Percentiles rank a stretch among this genome's conserved stretches.
Conservation (phyloP, 2,888 invertebrate genomes). For the Ptychoptera albimana region DNA sequence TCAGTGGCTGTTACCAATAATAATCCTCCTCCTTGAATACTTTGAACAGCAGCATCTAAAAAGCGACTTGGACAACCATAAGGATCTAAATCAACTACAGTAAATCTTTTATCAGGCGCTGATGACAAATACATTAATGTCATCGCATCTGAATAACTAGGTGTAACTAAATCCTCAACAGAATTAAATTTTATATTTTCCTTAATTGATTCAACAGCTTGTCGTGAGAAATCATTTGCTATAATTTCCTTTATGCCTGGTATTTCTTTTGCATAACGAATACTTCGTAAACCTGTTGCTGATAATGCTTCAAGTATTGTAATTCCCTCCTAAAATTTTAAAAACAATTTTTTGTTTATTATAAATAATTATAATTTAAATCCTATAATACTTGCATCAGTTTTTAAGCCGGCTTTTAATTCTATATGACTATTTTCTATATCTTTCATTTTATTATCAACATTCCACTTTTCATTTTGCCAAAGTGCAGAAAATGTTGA, state of each 20-base stretch:
- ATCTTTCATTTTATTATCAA: constrained; percentile 11
- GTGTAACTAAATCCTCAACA: constrained; percentile 54
- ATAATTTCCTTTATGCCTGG: constrained; percentile 60
- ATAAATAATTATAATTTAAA: not conserved
- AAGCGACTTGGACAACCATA: constrained; percentile 92
- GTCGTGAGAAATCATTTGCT: constrained; percentile 80
- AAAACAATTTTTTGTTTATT: not conserved
- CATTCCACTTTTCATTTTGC: constrained; percentile 21
- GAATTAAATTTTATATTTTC: constrained; percentile 61
- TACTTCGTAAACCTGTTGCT: constrained; percentile 88
- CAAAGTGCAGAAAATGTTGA: constrained; percentile 44
- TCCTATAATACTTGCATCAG: not conserved
- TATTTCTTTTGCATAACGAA: constrained; percentile 92
- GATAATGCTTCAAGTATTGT: constrained; percentile 82
- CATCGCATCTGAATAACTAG: constrained; percentile 80
- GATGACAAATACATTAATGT: constrained; percentile 73
- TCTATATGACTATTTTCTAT: not conserved
- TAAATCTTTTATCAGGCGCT: constrained; percentile 48
- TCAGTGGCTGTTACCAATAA: constrained; percentile 94
- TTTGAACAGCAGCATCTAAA: constrained; percentile 76
- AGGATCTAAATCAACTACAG: constrained; percentile 91
- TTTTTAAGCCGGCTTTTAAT: too few species aligned
- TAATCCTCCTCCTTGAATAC: constrained; percentile 65
- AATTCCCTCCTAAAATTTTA: constrained; percentile 16
- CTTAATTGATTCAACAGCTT: constrained; percentile 75